Evolutionary conservation across 2,888 invertebrate species (phyloP).

Genomic region (Galeopsomyia nigrocyanea): DNA sequence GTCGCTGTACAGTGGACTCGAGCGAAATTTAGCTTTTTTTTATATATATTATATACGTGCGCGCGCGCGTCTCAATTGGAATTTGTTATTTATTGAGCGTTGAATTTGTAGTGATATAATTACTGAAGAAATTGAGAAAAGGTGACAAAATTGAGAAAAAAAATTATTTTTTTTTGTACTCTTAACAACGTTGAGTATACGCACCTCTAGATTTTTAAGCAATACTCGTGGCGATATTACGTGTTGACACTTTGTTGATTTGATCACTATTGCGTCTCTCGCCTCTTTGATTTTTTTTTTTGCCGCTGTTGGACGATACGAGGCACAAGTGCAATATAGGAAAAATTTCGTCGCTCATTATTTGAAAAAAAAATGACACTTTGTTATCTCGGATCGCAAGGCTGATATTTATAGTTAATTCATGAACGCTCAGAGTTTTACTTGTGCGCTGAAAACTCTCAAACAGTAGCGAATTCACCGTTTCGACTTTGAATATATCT

Average conservation of each 20-base stretch:
- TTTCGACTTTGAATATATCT: slow-evolving; percentile 5
- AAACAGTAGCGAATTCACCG: slow-evolving; percentile 34
- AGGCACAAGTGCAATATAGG: slow-evolving; percentile 46
- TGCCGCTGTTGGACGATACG: slow-evolving; percentile 40
- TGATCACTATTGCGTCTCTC: slow-evolving; percentile 2
- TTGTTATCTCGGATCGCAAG: slow-evolving; percentile 21
- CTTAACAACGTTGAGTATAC: slow-evolving; percentile 24
- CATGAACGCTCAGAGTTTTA: slow-evolving; percentile 14
- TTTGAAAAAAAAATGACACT: slow-evolving; percentile 3
- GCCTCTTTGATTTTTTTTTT: slow-evolving; percentile 27
- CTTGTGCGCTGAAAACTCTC: slow-evolving; percentile 41
- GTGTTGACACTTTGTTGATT: slow-evolving; percentile 31
- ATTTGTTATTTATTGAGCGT: slow-evolving; percentile 32
- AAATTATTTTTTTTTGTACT: slow-evolving; percentile 21
- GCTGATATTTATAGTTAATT: neutral
- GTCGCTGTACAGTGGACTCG: slow-evolving; percentile 27
- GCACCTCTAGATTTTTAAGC: slow-evolving; percentile 25
- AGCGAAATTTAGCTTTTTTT: slow-evolving; percentile 30
- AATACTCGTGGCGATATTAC: slow-evolving; percentile 42
- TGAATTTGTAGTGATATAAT: slow-evolving; percentile 30
- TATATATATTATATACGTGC: neutral
- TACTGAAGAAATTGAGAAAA: slow-evolving; percentile 2
- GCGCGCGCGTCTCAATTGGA: slow-evolving; percentile 9
- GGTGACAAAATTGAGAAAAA: slow-evolving; percentile 1
- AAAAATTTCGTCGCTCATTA: slow-evolving; percentile 12